Base-by-base conservation (phyloP, 37 sponge, comb jelly and placozoan species). In the Aplysina aerophoba region DNA sequence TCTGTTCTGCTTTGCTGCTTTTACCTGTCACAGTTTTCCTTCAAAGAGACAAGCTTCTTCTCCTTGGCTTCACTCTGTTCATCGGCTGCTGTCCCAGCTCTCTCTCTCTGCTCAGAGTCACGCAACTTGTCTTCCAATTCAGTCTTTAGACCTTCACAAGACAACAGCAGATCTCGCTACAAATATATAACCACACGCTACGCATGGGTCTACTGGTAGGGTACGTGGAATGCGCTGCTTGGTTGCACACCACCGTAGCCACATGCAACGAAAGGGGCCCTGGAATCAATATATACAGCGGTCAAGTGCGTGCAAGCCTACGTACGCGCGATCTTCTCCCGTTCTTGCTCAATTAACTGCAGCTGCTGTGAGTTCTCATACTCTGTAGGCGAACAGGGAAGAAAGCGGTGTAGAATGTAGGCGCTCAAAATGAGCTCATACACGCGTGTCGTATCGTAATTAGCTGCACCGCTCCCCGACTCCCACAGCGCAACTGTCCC, bases 281-380 rank as follows among this genome's bases (percentile, higher is more conserved):
- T 57, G 59, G 17, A 57, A 15, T 57, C 59, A 57, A 65, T 30
- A 65, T 11, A 65, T 11, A 30, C 27, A 8, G 50, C 50, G 8
- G 50, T 44, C 6, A 44, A 11, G 50, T 44, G 50, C 50, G 50
- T 44, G 50, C 3, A n/a, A n/a, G 15, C 59, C 59, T 16, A 0
- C 71, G 4, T 69, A 69, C 71, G 28, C 30, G 71, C 34, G 28
- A 69, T 69, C 71, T 31, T 24, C 71, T 69, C 71, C 6, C 71
- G 14, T 69, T 69, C 71, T 6, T 69, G 71, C 33, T 69, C 71
- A 34, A 69, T 69, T 6, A 35, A 69, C 71, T 69, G 71, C 34
- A 69, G 28, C 34, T 69, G 71, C 71, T 69, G 71, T 27, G 71
- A 24, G 34, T 69, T 69, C 34, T 69, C 71, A 35, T 35, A 69